Conservation (phyloP, 2,113 vertebrate species). For the Halichoerus grypus region DNA sequence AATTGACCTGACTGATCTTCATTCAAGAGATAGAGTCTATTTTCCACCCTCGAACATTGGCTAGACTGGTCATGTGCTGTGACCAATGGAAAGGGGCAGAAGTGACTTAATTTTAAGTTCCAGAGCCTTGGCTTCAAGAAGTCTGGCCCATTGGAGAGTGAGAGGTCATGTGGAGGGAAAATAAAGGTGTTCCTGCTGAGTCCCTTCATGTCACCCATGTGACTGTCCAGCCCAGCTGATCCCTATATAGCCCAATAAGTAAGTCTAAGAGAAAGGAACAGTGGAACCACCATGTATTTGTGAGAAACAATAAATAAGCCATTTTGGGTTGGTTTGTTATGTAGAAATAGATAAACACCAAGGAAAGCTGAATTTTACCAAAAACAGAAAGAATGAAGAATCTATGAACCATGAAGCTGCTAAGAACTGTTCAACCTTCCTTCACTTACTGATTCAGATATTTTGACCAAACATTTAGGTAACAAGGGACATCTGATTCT, state of each 20-base stretch:
- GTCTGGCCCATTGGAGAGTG: background rate
- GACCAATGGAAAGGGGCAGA: background rate
- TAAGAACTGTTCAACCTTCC: background rate
- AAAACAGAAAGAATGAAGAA: background rate
- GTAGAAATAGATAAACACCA: background rate
- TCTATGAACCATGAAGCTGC: background rate
- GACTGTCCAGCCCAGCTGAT: background rate
- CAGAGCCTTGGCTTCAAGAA: background rate
- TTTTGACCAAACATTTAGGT: background rate
- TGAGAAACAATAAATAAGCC: background rate
- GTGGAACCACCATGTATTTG: accelerated
- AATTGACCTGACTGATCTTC: background rate
- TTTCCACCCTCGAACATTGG: background rate
- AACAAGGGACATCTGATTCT: background rate
- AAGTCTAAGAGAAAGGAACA: background rate
- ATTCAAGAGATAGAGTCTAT: background rate
- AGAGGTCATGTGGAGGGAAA: background rate
- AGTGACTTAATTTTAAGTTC: background rate
- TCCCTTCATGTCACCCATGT: no score
- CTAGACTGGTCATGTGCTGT: background rate
- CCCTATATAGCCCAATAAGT: no score
- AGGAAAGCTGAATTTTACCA: background rate
- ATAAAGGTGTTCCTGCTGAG: background rate
- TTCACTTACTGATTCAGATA: background rate
- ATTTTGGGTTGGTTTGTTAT: background rate